Percentiles rank a stretch among this genome's conserved stretches.
Evolutionary conservation across 2,113 vertebrate genomes (phyloP).

Genomic region (Menura novaehollandiae): DNA sequence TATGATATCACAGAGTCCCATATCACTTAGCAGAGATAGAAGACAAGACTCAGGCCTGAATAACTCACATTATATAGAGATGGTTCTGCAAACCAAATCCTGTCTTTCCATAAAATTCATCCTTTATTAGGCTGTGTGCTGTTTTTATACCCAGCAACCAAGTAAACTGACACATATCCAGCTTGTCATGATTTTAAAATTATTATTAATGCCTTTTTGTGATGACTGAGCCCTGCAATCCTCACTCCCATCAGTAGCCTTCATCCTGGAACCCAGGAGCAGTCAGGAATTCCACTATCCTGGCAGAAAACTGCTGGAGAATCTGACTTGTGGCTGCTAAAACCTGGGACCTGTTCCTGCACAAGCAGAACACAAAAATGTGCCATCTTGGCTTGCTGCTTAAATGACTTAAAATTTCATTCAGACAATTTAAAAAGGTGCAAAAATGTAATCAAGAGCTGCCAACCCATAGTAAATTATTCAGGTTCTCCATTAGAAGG

Average conservation of each 20-base stretch:
- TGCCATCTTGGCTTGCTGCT: neutral
- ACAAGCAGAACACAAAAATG: neutral
- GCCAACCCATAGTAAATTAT: slow-evolving; percentile 28
- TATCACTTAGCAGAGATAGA: neutral
- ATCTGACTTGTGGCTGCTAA: neutral
- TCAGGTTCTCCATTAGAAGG: neutral
- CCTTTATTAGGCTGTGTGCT: neutral
- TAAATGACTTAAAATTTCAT: slow-evolving; percentile 17
- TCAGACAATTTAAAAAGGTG: neutral
- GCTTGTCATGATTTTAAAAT: neutral
- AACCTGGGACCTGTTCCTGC: neutral
- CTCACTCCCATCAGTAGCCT: neutral
- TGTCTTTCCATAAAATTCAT: neutral
- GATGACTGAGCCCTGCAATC: neutral
- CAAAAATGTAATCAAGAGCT: slow-evolving; percentile 43
- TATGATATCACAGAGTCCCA: neutral
- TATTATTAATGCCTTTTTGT: neutral
- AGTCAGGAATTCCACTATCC: neutral
- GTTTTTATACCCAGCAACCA: neutral
- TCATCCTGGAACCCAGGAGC: neutral
- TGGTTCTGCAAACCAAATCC: neutral
- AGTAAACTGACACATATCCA: neutral
- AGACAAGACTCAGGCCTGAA: neutral
- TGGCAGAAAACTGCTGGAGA: neutral
- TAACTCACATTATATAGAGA: neutral